Evolutionary conservation across 2,888 invertebrate genomes (phyloP), one percentile per base, ranked within the genome.

Genomic region (Caenorhabditis virilis): DNA sequence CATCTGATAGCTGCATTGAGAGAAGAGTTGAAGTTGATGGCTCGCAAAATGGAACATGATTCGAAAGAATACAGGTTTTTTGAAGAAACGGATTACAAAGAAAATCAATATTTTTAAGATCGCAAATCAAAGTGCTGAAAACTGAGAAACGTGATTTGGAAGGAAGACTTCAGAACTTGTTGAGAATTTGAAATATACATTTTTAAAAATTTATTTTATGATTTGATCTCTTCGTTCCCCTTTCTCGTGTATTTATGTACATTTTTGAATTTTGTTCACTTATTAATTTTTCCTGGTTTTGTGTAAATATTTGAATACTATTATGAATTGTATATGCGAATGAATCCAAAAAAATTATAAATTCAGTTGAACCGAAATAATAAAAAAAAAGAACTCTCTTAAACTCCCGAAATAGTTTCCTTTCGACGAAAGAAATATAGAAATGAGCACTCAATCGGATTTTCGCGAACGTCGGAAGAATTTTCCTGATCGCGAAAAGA

Each of bases 1-100:
- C 69, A 74, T 46, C 45, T 74, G 41, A 71, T 74, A 39, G 51
- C 69, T 7, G 69, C 69, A 15, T 43, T 74, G 13, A 39, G 69
- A 2, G 74, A 71, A 25, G 74, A 74, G 45, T 60, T 62, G n/a
- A 60, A 60, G 33, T 30, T 74, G 20, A 43, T 74, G 30, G 61
- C 74, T 0, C 61, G 62, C 26, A 54, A 67, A 36, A 13, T 74
- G 26, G 74, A 74, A 27, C 27, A 49, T 1, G 68, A 74, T 22
- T 45, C 62, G 0, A 48, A 41, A n/a, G 66, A 72, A 3, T 54
- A 59, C 43, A 69, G 67, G 71, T 71, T 26, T 39, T 7, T 38
- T 20, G 22, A n/a, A 18, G 16, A 48, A 25, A 18, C 33, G 4
- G 13, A 27, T 11, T n/a, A n/a, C n/a, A n/a, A n/a, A n/a, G 33